A percentile compares a stretch with the other conserved stretches of the same genome.
phyloP scores from a whole-genome alignment of 1,140 invertebrate species.

The Drosophila truncata region DNA sequence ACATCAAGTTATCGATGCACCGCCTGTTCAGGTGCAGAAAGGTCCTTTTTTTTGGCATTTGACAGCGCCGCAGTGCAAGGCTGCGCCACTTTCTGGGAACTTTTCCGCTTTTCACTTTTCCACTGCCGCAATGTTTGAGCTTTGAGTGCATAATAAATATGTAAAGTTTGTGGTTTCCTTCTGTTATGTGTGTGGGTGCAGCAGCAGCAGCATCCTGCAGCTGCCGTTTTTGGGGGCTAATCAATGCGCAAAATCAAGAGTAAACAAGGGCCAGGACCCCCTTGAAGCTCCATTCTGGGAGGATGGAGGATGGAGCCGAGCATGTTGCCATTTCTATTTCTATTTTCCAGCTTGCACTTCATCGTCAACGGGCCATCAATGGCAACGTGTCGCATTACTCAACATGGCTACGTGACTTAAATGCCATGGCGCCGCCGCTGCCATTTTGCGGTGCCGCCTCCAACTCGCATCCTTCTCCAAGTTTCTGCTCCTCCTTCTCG shows the following conservation, averaged over 20 bases:
- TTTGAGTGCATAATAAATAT: conserved; percentile 77
- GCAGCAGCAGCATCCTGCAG: neutral
- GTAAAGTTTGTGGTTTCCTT: conserved; percentile 61
- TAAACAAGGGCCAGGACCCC: conserved; percentile 47
- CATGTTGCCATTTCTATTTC: conserved; percentile 63
- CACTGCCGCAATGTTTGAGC: conserved; percentile 69
- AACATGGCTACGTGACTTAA: conserved; percentile 80
- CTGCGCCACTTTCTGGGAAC: conserved; percentile 35
- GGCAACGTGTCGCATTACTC: conserved; percentile 81
- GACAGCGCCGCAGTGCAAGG: conserved; percentile 22
- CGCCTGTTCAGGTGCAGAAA: conserved; percentile 9
- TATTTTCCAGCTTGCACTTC: conserved; percentile 78
- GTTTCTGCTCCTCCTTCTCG: neutral
- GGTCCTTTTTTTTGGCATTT: conserved; percentile 9
- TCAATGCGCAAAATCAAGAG: conserved; percentile 76
- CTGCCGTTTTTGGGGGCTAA: conserved; percentile 36
- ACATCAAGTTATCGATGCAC: conserved; percentile 64
- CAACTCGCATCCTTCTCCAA: neutral
- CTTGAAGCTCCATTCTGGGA: too few species aligned
- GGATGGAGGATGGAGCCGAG: neutral
- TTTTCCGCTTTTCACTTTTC: conserved; percentile 32
- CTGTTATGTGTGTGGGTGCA: neutral
- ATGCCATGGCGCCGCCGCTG: conserved; percentile 60
- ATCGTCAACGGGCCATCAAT: conserved; percentile 81
- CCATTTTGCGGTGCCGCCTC: conserved; percentile 57